Percentiles rank a stretch among this genome's conserved stretches.
phyloP scores from a whole-genome alignment of 2,113 vertebrate genomes.

The Heliornis fulica region DNA sequence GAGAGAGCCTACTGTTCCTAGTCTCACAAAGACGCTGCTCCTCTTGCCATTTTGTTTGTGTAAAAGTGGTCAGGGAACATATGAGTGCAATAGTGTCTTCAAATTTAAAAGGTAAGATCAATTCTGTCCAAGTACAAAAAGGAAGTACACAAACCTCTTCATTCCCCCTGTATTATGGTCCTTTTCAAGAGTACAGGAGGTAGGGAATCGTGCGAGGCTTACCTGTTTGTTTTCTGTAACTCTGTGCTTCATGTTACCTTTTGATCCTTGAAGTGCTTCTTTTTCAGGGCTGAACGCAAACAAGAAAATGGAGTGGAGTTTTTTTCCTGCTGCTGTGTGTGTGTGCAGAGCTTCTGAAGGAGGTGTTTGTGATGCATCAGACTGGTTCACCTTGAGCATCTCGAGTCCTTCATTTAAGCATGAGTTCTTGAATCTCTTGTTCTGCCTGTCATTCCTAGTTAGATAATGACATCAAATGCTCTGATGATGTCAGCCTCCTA shows the following conservation, averaged over 20 bases:
- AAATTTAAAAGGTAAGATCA: not conserved
- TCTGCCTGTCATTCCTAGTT: not conserved
- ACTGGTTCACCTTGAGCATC: not conserved
- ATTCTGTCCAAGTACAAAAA: not conserved
- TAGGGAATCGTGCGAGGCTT: not conserved
- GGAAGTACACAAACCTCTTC: not conserved
- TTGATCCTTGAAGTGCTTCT: not conserved
- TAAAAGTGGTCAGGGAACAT: not conserved
- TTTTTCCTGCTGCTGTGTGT: not conserved
- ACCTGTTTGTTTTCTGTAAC: not conserved
- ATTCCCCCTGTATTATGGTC: not conserved
- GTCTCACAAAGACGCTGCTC: not conserved
- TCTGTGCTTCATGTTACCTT: not conserved
- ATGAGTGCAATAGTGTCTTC: not conserved
- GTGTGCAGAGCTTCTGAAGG: not conserved
- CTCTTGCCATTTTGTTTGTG: not conserved
- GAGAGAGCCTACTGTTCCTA: not conserved
- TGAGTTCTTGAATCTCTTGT: not conserved
- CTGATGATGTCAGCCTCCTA: not conserved
- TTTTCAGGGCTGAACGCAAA: not conserved
- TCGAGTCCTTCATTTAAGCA: not conserved
- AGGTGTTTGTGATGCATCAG: not conserved
- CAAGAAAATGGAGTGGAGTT: rapidly evolving
- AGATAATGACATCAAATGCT: not conserved
- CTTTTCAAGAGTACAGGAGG: not conserved